These are phyloP conservation scores for Ormyrus pomaceus DNA, from an alignment of 2,888 invertebrate genomes.

Conservation along the genomic window DNA sequence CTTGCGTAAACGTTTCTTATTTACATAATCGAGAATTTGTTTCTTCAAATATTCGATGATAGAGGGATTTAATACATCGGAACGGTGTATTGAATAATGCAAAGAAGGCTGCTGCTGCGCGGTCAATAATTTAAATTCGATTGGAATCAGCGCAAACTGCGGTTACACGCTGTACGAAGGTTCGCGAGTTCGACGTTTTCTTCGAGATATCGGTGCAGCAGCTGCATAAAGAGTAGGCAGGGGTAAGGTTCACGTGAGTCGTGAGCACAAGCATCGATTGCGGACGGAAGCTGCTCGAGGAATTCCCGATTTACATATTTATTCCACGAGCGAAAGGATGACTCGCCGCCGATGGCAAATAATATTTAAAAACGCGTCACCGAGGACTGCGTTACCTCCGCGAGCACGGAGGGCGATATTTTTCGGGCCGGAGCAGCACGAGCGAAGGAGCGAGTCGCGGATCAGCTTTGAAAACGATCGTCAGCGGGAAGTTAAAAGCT, in stretches of 20 bases:
- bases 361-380: too few relatives aligned
- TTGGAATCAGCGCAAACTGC: not conserved
- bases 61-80: not conserved
- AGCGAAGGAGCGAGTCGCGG: not conserved
- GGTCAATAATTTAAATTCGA: conserved; percentile 7
- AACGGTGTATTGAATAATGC: conserved; percentile 21
- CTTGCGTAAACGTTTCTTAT: too few relatives aligned
- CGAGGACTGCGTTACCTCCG: too few relatives aligned
- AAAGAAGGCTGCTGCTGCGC: not conserved
- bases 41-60: not conserved
- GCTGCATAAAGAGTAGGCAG: not conserved
- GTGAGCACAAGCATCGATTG: conserved; percentile 50
- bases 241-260: conserved; percentile 62
- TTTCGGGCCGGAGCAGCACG: not conserved
- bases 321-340: conserved; percentile 69
- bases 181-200: conserved; percentile 3
- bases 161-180: not conserved
- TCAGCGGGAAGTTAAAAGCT: conserved; percentile 32
- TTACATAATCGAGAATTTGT: too few relatives aligned
- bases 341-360: conserved; percentile 64
- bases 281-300: conserved; percentile 62
- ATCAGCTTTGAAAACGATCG: conserved; percentile 49
- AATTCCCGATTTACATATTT: conserved; percentile 72
- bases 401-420: too few relatives aligned
- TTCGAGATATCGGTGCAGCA: not conserved